Percentiles rank a stretch among this genome's conserved stretches.
These are phyloP conservation scores for Conger conger DNA, from an alignment of 2,113 vertebrate genomes.

Conservation along the genomic window DNA sequence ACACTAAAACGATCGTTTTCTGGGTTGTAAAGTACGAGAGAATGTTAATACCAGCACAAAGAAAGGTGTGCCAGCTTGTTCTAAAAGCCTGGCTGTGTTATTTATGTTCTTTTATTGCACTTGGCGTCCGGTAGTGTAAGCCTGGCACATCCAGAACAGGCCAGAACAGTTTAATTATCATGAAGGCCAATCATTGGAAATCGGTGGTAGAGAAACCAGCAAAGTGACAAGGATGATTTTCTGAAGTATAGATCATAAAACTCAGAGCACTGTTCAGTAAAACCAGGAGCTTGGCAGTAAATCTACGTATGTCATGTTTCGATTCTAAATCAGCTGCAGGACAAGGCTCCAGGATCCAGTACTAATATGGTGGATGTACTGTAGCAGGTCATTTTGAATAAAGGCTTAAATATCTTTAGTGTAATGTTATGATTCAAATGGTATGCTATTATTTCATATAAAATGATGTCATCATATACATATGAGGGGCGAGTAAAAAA, in stretches of 20 bases:
- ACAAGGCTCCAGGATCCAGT: background rate
- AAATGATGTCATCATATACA: constrained; percentile 20
- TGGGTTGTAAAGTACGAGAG: constrained; percentile 36
- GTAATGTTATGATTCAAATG: constrained; percentile 32
- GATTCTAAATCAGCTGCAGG: constrained; percentile 1
- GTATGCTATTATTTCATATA: constrained; percentile 18
- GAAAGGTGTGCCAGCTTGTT: constrained; percentile 46
- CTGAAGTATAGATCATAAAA: constrained; percentile 32
- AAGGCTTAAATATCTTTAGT: constrained; percentile 4
- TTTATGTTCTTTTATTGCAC: constrained; percentile 50
- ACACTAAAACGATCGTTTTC: constrained; percentile 33
- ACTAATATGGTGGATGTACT: constrained; percentile 32
- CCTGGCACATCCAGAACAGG: constrained; percentile 13
- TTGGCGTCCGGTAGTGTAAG: constrained; percentile 32
- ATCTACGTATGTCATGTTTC: constrained; percentile 20
- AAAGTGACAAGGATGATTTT: constrained; percentile 17
- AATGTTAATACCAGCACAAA: constrained; percentile 36
- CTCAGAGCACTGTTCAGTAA: background rate
- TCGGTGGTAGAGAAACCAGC: constrained; percentile 25
- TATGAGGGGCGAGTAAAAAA: constrained; percentile 26
- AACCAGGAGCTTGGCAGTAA: constrained; percentile 16
- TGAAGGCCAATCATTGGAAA: constrained; percentile 30
- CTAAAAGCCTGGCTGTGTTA: constrained; percentile 39
- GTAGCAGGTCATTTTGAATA: constrained; percentile 32
- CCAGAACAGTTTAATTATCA: constrained; percentile 37